Evolutionary conservation across 2,797 vertebrate species (phyloP).

Genomic region (Melanotaenia parkinsoni): DNA sequence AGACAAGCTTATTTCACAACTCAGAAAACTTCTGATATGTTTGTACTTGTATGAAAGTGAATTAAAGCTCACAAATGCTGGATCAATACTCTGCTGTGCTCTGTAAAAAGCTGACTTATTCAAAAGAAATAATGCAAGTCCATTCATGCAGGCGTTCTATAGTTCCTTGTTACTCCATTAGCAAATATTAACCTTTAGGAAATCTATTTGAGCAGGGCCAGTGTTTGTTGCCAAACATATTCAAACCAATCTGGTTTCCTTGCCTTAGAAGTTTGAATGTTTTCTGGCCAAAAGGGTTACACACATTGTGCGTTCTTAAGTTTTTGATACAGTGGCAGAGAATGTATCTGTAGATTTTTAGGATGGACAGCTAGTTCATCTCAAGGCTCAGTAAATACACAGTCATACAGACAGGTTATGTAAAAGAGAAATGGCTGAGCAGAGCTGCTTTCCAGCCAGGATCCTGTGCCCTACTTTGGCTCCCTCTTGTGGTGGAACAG

Average conservation of each 20-base stretch:
- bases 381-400: not conserved
- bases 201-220: conserved; percentile 2
- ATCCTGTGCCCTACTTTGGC: conserved; percentile 27
- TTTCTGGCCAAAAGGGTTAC: not conserved
- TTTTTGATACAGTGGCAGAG: not conserved
- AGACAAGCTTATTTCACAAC: not conserved
- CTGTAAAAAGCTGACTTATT: not conserved
- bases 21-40: not conserved
- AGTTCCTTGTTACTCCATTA: conserved; percentile 8
- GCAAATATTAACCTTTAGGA: conserved; percentile 35
- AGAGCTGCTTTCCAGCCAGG: not conserved
- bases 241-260: conserved; percentile 26
- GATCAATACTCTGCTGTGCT: not conserved
- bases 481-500: conserved; percentile 49
- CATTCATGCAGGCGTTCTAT: not conserved
- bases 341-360: not conserved
- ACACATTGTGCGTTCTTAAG: not conserved
- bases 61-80: not conserved
- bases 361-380: not conserved
- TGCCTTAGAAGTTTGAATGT: conserved; percentile 2
- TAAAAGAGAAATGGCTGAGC: not conserved
- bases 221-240: conserved; percentile 62
- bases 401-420: not conserved
- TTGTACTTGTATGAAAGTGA: not conserved
- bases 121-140: not conserved